Evolutionary conservation across 2,888 invertebrate genomes (phyloP), one percentile per base, ranked within the genome.

Genomic region (Punctoribates punctum): DNA sequence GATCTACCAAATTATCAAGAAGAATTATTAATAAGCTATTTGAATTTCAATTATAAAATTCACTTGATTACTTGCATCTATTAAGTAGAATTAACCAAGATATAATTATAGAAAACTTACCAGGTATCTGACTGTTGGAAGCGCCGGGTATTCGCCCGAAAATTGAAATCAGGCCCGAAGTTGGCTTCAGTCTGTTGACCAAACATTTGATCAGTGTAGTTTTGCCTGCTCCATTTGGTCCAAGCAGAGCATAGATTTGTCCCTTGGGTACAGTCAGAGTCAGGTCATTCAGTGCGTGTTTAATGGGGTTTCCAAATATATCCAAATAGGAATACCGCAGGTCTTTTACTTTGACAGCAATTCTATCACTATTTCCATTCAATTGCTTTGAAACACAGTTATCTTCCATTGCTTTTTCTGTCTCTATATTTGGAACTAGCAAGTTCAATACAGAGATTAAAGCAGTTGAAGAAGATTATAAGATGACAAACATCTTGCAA

Each of bases 191-290:
- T 29, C 67, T 27, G 15, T 46, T 73, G 27, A 76, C 76, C n/a
- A 76, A 23, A 73, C 76, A 76, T 25, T 46, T 54, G 27, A 76
- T 57, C 15, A 76, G 38, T 27, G 76, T 67, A 25, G 76, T 76
- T 25, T 76, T 76, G 20, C 76, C 73, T 17, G 73, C 73, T n/a
- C 76, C 76, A 38, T 73, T 76, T 13, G 76, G 76, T 62, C 76
- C 76, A 27, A 73, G 46, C 15, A 42, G 46, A 13, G 46, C 62
- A 51, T 38, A 72, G 23, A 72, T 72, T 13, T 54, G 17, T 11
- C 73, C 73, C n/a, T 48, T 54, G 6, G 73, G 73, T 15, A 73
- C 73, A 67, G 38, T 25, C 38, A 67, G 1, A 15, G 38, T 8
- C 38, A 34, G 20, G 15, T 67, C 20, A 67, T 67, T 42, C 5